Percentiles rank a stretch among this genome's conserved stretches.
Evolutionary conservation across 2,888 invertebrate species (phyloP).

Genomic region (Teleogryllus oceanicus): DNA sequence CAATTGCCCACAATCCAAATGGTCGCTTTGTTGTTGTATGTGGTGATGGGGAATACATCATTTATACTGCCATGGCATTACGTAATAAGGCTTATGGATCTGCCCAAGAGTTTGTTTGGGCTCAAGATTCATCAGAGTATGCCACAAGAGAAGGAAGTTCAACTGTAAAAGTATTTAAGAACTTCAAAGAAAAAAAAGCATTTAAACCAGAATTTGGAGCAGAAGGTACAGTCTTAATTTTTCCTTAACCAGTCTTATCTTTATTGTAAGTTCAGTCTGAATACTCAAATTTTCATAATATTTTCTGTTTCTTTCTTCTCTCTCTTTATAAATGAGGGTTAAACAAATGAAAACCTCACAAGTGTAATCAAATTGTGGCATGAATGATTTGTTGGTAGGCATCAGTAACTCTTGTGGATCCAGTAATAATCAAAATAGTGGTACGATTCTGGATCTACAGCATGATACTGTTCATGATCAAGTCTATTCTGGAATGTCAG

Average conservation of each 20-base stretch:
- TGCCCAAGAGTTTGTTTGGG: constrained; percentile 99
- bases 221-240: constrained; percentile 60
- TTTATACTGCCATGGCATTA: constrained; percentile 98
- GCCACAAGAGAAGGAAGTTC: constrained; percentile 86
- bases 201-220: constrained; percentile 97
- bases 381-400: not conserved
- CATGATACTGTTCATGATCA: too few species aligned
- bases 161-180: constrained; percentile 91
- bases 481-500: too few species aligned
- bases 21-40: constrained; percentile 95
- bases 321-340: too few species aligned
- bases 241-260: too few species aligned
- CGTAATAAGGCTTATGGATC: constrained; percentile 98
- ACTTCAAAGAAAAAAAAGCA: constrained; percentile 94
- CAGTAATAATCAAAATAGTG: not conserved
- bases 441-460: not conserved
- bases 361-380: not conserved
- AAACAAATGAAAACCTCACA: too few species aligned
- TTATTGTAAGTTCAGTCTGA: too few species aligned
- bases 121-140: constrained; percentile 90
- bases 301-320: not conserved
- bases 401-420: not conserved
- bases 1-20: constrained; percentile 96
- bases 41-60: constrained; percentile 99
- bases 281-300: not conserved